These are phyloP conservation scores for Drosophila birchii DNA, from an alignment of 2,888 invertebrate genomes.

Conservation along the genomic window DNA sequence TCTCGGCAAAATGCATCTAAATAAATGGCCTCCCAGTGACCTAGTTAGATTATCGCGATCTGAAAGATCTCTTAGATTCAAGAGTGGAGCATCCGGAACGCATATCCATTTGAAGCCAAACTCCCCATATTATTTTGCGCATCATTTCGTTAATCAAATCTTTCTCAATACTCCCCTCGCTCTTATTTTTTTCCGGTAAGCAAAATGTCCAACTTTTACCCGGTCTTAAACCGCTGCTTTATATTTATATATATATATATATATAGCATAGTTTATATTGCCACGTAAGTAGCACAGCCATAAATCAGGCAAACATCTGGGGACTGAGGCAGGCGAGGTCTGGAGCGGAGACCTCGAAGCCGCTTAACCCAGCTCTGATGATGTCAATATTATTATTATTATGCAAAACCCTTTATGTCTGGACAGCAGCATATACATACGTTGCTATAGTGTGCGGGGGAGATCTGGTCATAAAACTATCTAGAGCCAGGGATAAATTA, in stretches of 20 bases:
- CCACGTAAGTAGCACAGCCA: conserved; percentile 73
- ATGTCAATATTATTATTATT: conserved; percentile 64
- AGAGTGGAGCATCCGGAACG: conserved; percentile 26
- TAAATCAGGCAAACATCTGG: conserved; percentile 67
- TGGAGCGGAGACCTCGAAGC: conserved; percentile 3
- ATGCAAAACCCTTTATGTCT: conserved; percentile 55
- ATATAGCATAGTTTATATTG: conserved; percentile 49
- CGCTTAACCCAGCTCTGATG: conserved; percentile 45
- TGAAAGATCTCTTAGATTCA: conserved; percentile 3
- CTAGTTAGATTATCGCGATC: conserved; percentile 46
- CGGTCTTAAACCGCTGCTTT: conserved; percentile 31
- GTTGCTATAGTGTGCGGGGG: conserved; percentile 1
- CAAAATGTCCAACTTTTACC: conserved; percentile 64
- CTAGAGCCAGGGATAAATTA: conserved; percentile 5
- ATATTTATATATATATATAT: neutral
- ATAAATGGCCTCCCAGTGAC: conserved; percentile 44
- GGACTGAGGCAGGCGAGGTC: conserved; percentile 9
- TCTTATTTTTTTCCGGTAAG: conserved; percentile 66
- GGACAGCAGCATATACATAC: conserved; percentile 22
- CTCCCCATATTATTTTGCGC: conserved; percentile 34
- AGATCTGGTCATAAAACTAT: conserved; percentile 24
- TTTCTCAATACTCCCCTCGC: conserved; percentile 25
- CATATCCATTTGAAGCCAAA: conserved; percentile 3
- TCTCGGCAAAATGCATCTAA: conserved; percentile 34
- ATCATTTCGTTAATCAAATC: conserved; percentile 33